Evolutionary conservation across 1,140 invertebrate species (phyloP), one percentile per base, ranked within the genome.

Genomic region (Neodiprion pinetum): DNA sequence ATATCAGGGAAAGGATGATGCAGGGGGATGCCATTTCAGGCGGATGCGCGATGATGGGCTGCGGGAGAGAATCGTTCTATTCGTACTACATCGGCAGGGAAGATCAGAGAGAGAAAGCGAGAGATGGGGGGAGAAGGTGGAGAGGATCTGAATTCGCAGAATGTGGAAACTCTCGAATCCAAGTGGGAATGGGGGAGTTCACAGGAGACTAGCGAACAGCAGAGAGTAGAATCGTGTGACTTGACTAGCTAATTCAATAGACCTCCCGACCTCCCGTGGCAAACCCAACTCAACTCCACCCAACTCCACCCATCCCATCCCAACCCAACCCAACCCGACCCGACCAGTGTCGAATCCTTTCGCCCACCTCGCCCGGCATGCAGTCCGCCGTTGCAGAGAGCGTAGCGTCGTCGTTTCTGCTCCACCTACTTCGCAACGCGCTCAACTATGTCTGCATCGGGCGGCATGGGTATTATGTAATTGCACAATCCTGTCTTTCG

Each of bases 161-260:
- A 69, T 69, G 67, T 69, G 67, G 21, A 69, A 69, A 69, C 67
- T 69, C 67, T 69, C 67, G 67, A 47, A 23, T 14, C 67, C 21
- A 21, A 69, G 67, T 69, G 67, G 67, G 23, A 47, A 69, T 69
- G 67, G 40, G 67, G 40, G 67, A 23, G 67, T 69, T 21, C 40
- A 14, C 40, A 69, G 67, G 21, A 12, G 40, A 23, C 17, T 23
- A 69, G 21, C 40, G 67, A 21, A 69, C 40, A 47, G 17, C 12
- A 65, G 61, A 65, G 67, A 47, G 67, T 69, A 11, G 67, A 69
- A 23, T 21, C 17, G 17, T 69, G 67, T 69, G 67, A 23, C 67
- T 47, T 69, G 17, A 69, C 67, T 69, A 23, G 67, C 67, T 69
- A 69, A 69, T 69, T 69, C 67, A 69, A 69, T 69, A 69, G 67